Evolutionary conservation across 2,797 vertebrate genomes (phyloP), one percentile per base, ranked within the genome.

Genomic region (Ceryle rudis): DNA sequence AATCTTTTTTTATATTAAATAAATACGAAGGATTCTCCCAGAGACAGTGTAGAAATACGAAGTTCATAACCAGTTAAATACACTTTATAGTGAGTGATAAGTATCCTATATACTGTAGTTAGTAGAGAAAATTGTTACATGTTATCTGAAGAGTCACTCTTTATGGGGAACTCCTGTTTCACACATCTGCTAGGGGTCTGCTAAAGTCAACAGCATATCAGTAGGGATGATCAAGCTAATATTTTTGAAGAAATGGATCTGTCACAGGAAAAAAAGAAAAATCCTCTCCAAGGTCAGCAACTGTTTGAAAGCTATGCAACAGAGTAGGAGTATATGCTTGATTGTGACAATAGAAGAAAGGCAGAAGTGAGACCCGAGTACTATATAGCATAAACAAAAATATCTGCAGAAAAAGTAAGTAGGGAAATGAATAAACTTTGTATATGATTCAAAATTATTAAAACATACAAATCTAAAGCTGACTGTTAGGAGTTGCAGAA

Each of bases 231-330:
- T 78, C 73, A 73, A 70, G 35, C 19, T 47, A 70, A 72, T 78
- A 57, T 9, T 90, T 28, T 23, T 64, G 61, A 54, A 95, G 52
- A 92, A 95, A 86, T 81, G 15, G 90, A 93, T 39, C 21, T 91
- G 65, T 74, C 65, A 83, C 10, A 47, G 46, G n/a, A 65, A 75
- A 84, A 51, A 60, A 70, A n/a, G 21, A 51, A 60, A 66, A n/a
- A 16, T 41, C 33, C 3, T 6, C 26, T 69, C 44, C 41, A 21
- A 75, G 35, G 31, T 82, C 47, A 66, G 17, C 0, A 0, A 21
- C 6, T 10, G 7, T 52, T 85, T 85, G 73, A 81, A 81, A 80
- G 67, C 23, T 49, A 65, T 9, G 12, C 51, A 74, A 75, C 6
- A 47, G 31, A 16, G 23, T 46, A 64, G 28, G 25, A 84, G 13